phyloP scores from a whole-genome alignment of 2,113 vertebrate genomes.

The Glaucidium brasilianum region DNA sequence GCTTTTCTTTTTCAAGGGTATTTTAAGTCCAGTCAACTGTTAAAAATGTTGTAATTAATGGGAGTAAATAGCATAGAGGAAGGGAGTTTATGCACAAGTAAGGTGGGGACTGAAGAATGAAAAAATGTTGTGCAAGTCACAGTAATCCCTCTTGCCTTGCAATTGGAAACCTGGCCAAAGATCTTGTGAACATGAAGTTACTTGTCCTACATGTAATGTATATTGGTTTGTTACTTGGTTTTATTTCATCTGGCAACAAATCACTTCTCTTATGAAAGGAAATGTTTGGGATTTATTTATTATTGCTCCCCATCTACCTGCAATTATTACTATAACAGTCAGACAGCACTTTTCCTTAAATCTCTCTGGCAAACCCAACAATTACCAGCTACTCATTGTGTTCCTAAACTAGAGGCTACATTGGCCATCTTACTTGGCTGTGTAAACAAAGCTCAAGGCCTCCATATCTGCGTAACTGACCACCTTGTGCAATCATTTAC shows the following conservation, averaged over 20 bases:
- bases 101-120: not conserved
- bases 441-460: not conserved
- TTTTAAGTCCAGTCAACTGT: not conserved
- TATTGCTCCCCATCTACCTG: not conserved
- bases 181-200: not conserved
- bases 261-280: not conserved
- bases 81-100: not conserved
- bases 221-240: not conserved
- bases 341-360: not conserved
- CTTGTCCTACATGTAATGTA: not conserved
- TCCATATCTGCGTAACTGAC: not conserved
- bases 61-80: not conserved
- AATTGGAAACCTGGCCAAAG: not conserved
- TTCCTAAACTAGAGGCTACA: not conserved
- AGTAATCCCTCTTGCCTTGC: not conserved
- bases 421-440: not conserved
- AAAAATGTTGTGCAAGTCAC: not conserved
- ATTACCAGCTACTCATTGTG: not conserved
- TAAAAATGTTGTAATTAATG: not conserved
- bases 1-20: not conserved
- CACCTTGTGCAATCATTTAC: not conserved
- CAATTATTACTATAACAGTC: not conserved
- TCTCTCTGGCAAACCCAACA: not conserved
- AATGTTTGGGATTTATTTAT: not conserved
- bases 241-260: not conserved